These are phyloP conservation scores for Oxycera nigricornis DNA, from an alignment of 2,888 invertebrate genomes.

Conservation along the genomic window DNA sequence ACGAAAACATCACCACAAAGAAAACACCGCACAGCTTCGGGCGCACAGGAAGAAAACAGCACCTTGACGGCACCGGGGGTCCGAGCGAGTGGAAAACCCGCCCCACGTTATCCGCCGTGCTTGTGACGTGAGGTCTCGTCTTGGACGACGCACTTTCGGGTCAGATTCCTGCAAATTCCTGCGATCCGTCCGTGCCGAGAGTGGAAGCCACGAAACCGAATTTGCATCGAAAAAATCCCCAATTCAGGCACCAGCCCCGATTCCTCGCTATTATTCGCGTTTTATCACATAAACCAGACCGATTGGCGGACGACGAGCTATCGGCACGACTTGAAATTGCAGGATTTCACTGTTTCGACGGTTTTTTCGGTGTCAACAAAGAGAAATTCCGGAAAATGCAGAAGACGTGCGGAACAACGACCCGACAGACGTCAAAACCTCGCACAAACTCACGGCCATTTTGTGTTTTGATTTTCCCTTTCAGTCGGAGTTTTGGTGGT, in stretches of 20 bases:
- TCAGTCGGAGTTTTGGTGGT: constrained; percentile 36
- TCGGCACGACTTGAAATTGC: background rate
- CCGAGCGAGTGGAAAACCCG: background rate
- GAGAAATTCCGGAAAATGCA: constrained; percentile 10
- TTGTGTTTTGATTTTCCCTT: constrained; percentile 51
- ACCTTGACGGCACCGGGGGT: background rate
- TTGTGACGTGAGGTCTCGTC: background rate
- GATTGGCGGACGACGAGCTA: background rate
- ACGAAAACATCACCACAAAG: constrained; percentile 19
- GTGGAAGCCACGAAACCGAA: background rate
- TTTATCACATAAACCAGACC: constrained; percentile 20
- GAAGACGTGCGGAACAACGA: constrained; percentile 21
- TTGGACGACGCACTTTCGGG: background rate
- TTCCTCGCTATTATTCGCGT: background rate
- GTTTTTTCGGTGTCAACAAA: background rate
- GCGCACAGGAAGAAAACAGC: constrained; percentile 7
- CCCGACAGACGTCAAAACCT: constrained; percentile 45
- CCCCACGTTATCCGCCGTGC: background rate
- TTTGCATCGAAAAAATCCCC: background rate
- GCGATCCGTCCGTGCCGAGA: background rate
- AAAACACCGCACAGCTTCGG: constrained; percentile 9
- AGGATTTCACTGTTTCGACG: background rate
- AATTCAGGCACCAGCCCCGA: background rate
- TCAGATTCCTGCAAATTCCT: background rate
- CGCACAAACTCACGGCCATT: constrained; percentile 51